phyloP scores from a whole-genome alignment of 2,888 invertebrate genomes.

The Pheosia tremula region DNA sequence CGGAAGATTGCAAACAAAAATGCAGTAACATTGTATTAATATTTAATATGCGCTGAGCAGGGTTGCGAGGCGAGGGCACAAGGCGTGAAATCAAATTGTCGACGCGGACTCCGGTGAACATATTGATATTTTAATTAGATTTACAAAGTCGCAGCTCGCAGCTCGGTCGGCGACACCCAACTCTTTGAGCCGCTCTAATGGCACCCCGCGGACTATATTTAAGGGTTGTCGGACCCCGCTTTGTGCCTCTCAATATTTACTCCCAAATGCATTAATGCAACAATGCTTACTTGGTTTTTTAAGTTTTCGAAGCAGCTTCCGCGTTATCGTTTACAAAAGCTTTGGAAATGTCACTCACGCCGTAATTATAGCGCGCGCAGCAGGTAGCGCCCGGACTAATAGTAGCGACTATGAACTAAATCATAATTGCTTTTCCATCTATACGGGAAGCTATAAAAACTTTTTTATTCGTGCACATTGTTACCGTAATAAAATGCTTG shows the following conservation, averaged over 20 bases:
- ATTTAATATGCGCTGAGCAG: constrained; percentile 35
- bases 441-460: constrained; percentile 59
- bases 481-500: constrained; percentile 48
- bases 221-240: constrained; percentile 79
- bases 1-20: constrained; percentile 20
- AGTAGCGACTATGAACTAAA: constrained; percentile 62
- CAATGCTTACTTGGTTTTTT: constrained; percentile 82
- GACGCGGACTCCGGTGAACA: constrained; percentile 76
- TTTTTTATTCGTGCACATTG: constrained; percentile 51
- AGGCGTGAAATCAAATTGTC: constrained; percentile 83
- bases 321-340: constrained; percentile 83
- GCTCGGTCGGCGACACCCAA: constrained; percentile 75
- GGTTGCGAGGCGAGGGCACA: constrained; percentile 32
- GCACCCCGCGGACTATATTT: constrained; percentile 80
- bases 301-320: constrained; percentile 81
- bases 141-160: constrained; percentile 76
- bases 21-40: constrained; percentile 37
- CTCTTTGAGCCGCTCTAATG: constrained; percentile 82
- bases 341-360: constrained; percentile 76
- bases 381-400: constrained; percentile 70
- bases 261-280: constrained; percentile 83
- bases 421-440: constrained; percentile 72
- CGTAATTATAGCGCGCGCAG: constrained; percentile 81
- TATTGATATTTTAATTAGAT: constrained; percentile 85
- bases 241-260: constrained; percentile 83